Conservation (phyloP, 1,140 invertebrate genomes). For the Dendrolimus punctatus region DNA sequence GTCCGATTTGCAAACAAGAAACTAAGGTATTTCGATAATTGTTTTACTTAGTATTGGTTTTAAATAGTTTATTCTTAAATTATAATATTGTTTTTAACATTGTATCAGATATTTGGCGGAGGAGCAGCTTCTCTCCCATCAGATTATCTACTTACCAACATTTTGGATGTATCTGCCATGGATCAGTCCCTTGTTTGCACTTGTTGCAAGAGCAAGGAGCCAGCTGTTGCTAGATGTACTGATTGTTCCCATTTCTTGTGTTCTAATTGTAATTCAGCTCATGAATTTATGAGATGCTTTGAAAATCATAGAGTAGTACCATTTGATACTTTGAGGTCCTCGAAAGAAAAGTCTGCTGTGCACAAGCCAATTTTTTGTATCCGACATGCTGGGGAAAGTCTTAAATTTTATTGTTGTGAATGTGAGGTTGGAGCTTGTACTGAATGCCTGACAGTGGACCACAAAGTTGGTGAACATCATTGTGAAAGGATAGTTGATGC, state of each 20-base stretch:
- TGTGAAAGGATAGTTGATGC: constrained; percentile 84
- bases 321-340: constrained; percentile 88
- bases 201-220: constrained; percentile 91
- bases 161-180: constrained; percentile 87
- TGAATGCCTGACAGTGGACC: constrained; percentile 85
- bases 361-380: constrained; percentile 89
- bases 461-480: constrained; percentile 84
- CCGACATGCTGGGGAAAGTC: constrained; percentile 82
- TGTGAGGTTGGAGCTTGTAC: constrained; percentile 88
- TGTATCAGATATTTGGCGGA: constrained; percentile 75
- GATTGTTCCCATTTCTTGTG: constrained; percentile 96
- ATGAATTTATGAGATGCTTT: constrained; percentile 95
- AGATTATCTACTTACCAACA: constrained; percentile 89
- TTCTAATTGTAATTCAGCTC: constrained; percentile 93
- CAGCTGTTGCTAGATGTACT: constrained; percentile 91
- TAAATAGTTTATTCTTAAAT: constrained; percentile 6
- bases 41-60: constrained; percentile 7
- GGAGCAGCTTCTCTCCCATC: constrained; percentile 83
- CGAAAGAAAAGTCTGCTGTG: constrained; percentile 81
- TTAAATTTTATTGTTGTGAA: constrained; percentile 87
- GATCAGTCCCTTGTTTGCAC: constrained; percentile 87
- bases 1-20: constrained; percentile 88
- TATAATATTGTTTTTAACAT: constrained; percentile 7
- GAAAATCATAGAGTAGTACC: constrained; percentile 92
- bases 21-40: constrained; percentile 75